phyloP scores from a whole-genome alignment of 2,888 invertebrate species.

The Trypoxylon attenuatum region DNA sequence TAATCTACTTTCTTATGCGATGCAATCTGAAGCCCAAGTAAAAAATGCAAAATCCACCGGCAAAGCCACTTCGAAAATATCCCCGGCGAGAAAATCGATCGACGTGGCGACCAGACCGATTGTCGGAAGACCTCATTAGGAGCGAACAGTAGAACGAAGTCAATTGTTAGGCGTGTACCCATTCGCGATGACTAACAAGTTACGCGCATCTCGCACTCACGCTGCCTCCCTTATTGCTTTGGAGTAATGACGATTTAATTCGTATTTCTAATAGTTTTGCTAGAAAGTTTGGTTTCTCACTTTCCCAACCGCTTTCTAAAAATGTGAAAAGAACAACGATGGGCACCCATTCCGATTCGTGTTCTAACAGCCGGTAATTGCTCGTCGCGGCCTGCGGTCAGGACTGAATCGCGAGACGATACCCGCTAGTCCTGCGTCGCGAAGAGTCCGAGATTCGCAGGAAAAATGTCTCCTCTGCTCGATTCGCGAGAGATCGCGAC shows the following conservation, averaged over 20 bases:
- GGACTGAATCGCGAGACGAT: constrained; percentile 16
- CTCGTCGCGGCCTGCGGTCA: constrained; percentile 42
- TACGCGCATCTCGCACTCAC: too few relatives aligned
- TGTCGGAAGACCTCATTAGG: too few relatives aligned
- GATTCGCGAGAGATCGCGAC: too few relatives aligned
- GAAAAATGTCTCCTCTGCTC: too few relatives aligned
- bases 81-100: not conserved
- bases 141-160: constrained; percentile 14
- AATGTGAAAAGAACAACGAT: constrained; percentile 61
- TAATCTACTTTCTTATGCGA: too few relatives aligned
- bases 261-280: constrained; percentile 56
- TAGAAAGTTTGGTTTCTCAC: constrained; percentile 58
- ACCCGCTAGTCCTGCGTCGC: constrained; percentile 3
- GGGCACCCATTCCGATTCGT: constrained; percentile 55
- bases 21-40: too few relatives aligned
- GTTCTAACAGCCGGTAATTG: constrained; percentile 57
- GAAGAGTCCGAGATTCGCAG: not conserved
- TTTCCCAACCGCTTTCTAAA: constrained; percentile 61
- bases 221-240: not conserved
- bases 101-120: too few relatives aligned
- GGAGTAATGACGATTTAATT: constrained; percentile 25
- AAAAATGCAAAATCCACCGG: too few relatives aligned
- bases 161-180: not conserved
- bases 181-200: not conserved
- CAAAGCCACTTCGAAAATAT: not conserved